Conservation (phyloP, 2,888 invertebrate genomes). For the Pyrocoelia pectoralis region DNA sequence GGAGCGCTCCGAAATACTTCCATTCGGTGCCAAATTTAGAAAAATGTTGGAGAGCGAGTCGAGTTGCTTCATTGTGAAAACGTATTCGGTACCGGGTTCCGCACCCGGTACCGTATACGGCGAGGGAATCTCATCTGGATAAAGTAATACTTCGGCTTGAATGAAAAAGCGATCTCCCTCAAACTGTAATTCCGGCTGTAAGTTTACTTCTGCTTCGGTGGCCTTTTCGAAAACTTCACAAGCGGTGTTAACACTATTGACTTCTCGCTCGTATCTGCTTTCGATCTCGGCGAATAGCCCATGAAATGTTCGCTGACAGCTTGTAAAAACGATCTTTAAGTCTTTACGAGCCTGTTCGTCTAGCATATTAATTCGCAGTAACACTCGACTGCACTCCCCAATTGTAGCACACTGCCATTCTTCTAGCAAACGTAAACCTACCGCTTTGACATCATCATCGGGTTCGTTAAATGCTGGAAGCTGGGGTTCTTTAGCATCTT, state of each 20-base stretch:
- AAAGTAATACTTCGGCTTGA: constrained; percentile 52
- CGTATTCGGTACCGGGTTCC: constrained; percentile 30
- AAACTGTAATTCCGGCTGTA: constrained; percentile 59
- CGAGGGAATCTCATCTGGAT: constrained; percentile 46
- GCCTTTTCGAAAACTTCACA: constrained; percentile 53
- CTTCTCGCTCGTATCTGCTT: constrained; percentile 56
- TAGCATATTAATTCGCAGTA: constrained; percentile 61
- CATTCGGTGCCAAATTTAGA: constrained; percentile 55
- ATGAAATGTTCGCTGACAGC: constrained; percentile 63
- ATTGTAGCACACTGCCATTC: constrained; percentile 68
- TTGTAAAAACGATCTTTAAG: constrained; percentile 61
- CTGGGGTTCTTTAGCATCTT: constrained; percentile 14
- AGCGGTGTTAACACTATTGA: constrained; percentile 55
- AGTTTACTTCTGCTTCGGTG: constrained; percentile 57
- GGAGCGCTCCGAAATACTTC: constrained; percentile 54
- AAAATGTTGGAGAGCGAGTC: constrained; percentile 51
- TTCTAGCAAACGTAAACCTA: constrained; percentile 59
- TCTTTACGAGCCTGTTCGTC: constrained; percentile 60
- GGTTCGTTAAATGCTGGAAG: constrained; percentile 39
- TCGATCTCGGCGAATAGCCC: constrained; percentile 62
- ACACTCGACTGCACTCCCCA: constrained; percentile 65
- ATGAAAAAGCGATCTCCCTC: constrained; percentile 57
- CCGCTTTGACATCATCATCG: constrained; percentile 44
- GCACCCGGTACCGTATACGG: too few relatives aligned
- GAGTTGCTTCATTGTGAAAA: constrained; percentile 53